phyloP scores from a whole-genome alignment of 2,797 vertebrate genomes.

The Alauda arvensis region DNA sequence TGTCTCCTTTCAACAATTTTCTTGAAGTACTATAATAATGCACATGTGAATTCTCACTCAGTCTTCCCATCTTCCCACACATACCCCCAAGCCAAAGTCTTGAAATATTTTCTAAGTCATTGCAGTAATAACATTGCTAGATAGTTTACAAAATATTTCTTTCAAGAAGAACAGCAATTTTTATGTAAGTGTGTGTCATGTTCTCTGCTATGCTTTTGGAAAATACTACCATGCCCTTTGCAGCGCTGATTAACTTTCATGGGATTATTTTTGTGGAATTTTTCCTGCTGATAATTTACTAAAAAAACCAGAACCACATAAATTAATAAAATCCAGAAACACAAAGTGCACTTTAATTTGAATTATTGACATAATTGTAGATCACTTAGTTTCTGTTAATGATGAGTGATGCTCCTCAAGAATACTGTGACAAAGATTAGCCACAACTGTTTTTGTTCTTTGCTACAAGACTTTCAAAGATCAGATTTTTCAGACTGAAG shows the following conservation, averaged over 20 bases:
- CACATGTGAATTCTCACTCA: neutral
- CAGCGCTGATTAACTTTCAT: neutral
- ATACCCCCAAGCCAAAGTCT: neutral
- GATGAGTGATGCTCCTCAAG: neutral
- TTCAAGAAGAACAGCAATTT: neutral
- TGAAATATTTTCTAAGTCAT: conserved; percentile 12
- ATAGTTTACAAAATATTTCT: neutral
- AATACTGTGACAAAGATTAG: neutral
- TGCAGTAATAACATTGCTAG: neutral
- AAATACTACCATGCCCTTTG: neutral
- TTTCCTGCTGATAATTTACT: neutral
- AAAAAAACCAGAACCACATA: neutral
- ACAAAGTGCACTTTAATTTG: neutral
- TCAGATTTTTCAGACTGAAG: conserved; percentile 3
- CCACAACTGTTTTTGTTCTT: neutral
- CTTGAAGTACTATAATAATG: neutral
- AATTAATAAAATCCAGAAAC: conserved; percentile 2
- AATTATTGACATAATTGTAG: neutral
- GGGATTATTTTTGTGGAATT: neutral
- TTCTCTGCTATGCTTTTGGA: neutral
- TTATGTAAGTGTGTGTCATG: neutral
- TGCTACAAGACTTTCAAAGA: neutral
- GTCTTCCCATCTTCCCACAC: neutral
- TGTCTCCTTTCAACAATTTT: neutral
- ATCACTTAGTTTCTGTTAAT: conserved; percentile 15